phyloP scores from a whole-genome alignment of 2,797 vertebrate genomes.

The Macropus fuliginosus region DNA sequence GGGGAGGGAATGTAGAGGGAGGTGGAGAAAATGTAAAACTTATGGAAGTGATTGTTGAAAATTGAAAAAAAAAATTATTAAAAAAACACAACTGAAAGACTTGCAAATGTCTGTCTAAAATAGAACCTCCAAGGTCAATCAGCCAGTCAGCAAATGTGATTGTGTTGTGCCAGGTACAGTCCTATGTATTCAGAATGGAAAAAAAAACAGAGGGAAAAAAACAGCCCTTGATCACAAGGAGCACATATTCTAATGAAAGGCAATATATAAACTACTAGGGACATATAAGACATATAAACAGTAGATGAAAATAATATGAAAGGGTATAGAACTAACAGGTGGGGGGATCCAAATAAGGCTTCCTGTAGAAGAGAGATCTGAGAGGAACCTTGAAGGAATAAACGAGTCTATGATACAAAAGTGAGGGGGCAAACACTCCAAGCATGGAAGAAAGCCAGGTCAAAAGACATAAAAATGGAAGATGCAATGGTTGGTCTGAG shows the following conservation, averaged over 20 bases:
- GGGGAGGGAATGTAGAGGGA: no score
- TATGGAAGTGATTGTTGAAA: no score
- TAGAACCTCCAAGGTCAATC: not conserved
- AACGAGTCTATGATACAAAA: not conserved
- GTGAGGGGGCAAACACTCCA: not conserved
- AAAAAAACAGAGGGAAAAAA: not conserved
- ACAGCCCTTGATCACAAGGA: not conserved
- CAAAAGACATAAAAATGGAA: not conserved
- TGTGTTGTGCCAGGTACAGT: not conserved
- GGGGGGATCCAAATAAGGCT: not conserved
- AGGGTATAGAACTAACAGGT: not conserved
- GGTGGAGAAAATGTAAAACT: no score
- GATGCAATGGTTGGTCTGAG: not conserved
- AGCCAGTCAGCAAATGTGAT: not conserved
- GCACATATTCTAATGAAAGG: not conserved
- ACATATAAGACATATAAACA: not conserved
- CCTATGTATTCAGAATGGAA: not conserved
- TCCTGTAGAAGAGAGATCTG: not conserved
- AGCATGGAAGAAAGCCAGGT: not conserved
- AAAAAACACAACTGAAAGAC: not conserved
- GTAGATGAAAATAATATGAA: not conserved
- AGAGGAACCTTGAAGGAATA: not conserved
- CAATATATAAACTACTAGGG: not conserved
- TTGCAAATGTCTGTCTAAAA: not conserved
- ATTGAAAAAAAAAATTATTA: no score